Evolutionary conservation across 2,888 invertebrate genomes (phyloP), one percentile per base, ranked within the genome.

Genomic region (Noctua janthina): DNA sequence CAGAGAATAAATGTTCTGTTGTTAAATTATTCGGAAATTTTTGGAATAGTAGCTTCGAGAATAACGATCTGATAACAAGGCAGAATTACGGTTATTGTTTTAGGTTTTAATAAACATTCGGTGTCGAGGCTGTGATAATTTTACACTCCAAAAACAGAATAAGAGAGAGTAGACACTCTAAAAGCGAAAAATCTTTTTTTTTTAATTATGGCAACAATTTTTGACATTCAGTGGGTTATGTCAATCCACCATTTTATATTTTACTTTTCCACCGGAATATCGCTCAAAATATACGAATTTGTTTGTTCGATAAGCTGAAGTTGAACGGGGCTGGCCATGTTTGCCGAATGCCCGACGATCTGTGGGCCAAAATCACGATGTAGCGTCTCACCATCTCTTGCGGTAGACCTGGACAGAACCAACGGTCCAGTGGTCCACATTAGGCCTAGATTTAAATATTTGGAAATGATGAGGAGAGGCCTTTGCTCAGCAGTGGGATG

Each of bases 11-110:
- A 83, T 79, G 84, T 84, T 76, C 72, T 74, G n/a, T 74, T 76
- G 82, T 76, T 86, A 77, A 86, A 86, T 86, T 86, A 86, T 88
- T 88, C 39, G 78, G 71, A 86, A 82, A 77, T 82, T 88, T 88
- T 88, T 86, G 86, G 86, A 86, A 88, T 81, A 78, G 51, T 75
- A 70, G 68, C 82, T 76, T 66, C 46, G 71, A 76, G 46, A 85
- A 85, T 80, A 73, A 85, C 84, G 84, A 79, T 81, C 86, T 85
- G 88, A 88, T 85, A 88, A 85, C 84, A 69, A 70, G 74, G 20
- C 72, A 80, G 66, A 88, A 80, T 73, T 62, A 85, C 75, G 85
- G 85, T 85, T 88, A 85, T 85, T 70, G 72, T 80, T 80, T 84
- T 73, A 75, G 81, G 72, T 75, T 75, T 46, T 85, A 75, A 85